Percentiles rank a stretch among this genome's conserved stretches.
These are phyloP conservation scores for Alosa alosa DNA, from an alignment of 2,113 vertebrate genomes.

Conservation along the genomic window DNA sequence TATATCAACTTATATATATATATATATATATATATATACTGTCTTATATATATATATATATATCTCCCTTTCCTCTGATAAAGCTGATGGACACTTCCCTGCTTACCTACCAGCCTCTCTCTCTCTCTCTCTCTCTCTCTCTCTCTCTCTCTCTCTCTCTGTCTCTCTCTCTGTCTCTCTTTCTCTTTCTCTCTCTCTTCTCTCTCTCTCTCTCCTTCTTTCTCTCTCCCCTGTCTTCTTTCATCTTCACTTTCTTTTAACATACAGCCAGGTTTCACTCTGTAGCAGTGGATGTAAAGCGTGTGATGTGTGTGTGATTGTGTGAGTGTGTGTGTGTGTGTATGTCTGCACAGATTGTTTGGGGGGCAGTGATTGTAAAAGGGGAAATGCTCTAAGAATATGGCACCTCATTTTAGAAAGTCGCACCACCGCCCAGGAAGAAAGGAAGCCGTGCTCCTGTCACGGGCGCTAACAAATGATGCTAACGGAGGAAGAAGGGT, in stretches of 20 bases:
- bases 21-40: too few species aligned
- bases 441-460: slow-evolving; percentile 36
- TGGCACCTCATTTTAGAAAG: slow-evolving; percentile 40
- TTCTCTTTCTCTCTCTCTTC: neutral
- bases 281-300: neutral
- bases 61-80: too few species aligned
- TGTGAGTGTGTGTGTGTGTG: slow-evolving; percentile 24
- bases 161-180: neutral
- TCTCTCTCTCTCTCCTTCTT: neutral
- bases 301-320: neutral
- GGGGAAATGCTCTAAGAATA: slow-evolving; percentile 28
- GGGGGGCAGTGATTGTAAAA: slow-evolving; percentile 11
- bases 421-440: slow-evolving; percentile 30
- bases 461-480: slow-evolving; percentile 41
- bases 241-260: neutral
- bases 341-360: slow-evolving; percentile 12
- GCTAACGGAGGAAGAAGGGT: slow-evolving; percentile 41
- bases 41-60: too few species aligned
- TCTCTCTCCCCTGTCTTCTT: neutral
- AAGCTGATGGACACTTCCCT: neutral
- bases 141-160: neutral
- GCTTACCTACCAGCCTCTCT: neutral
- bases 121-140: neutral
- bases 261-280: neutral
- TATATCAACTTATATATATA: too few species aligned